Evolutionary conservation across 2,797 vertebrate species (phyloP).

Genomic region (Chiloscyllium punctatum): DNA sequence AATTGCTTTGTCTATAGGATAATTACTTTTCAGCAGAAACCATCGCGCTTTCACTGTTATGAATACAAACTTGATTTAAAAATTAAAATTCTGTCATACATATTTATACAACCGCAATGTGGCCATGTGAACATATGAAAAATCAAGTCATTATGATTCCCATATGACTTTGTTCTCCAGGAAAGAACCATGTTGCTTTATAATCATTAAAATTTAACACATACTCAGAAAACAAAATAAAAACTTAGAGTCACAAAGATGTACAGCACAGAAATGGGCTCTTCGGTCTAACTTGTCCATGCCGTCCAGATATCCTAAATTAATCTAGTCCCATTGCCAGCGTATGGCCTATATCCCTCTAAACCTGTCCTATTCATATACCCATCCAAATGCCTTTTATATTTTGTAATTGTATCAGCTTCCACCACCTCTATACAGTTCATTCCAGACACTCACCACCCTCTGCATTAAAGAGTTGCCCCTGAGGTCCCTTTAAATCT

Average conservation of each 20-base stretch:
- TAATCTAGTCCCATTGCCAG: no score
- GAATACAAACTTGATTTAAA: slow-evolving; percentile 23
- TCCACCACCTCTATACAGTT: no score
- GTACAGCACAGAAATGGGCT: no score
- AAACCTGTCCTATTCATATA: no score
- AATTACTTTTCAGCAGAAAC: slow-evolving; percentile 5
- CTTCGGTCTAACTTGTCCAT: no score
- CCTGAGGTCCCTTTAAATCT: no score
- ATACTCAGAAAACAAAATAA: not conserved
- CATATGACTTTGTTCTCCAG: not conserved
- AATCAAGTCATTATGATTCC: not conserved
- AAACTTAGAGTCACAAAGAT: not conserved
- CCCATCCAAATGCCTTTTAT: no score
- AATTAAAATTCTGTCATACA: slow-evolving; percentile 4
- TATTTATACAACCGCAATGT: not conserved
- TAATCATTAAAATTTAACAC: not conserved
- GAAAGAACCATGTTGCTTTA: not conserved
- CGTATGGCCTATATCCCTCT: no score
- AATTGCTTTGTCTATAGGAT: slow-evolving; percentile 10
- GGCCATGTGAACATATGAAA: not conserved
- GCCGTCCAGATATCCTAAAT: no score
- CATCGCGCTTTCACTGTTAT: not conserved
- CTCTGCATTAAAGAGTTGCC: no score
- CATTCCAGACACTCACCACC: no score
- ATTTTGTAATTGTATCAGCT: no score